phyloP scores from a whole-genome alignment of 2,113 vertebrate species.

The Accipiter cooperii region DNA sequence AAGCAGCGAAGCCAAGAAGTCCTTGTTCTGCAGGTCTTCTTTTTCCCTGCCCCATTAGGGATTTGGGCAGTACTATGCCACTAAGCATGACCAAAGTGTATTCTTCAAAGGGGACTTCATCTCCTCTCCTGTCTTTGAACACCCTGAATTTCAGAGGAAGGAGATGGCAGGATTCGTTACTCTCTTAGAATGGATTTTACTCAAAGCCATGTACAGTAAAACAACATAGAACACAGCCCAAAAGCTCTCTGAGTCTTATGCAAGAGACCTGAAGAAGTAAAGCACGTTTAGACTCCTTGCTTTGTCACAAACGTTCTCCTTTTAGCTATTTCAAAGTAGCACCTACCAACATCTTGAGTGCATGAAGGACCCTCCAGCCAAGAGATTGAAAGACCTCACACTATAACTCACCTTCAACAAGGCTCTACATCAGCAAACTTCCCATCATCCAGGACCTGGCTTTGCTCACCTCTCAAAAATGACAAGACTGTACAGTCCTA shows the following conservation, averaged over 20 bases:
- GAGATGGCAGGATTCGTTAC: neutral
- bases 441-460: no score
- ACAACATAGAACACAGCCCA: neutral
- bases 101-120: neutral
- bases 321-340: neutral
- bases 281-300: neutral
- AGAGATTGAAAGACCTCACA: neutral
- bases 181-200: neutral
- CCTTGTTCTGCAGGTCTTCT: neutral
- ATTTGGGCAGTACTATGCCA: neutral
- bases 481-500: neutral
- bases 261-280: neutral
- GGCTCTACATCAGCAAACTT: neutral
- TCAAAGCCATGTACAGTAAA: neutral
- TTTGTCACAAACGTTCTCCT: neutral
- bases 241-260: neutral
- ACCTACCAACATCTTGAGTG: neutral
- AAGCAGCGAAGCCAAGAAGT: neutral
- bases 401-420: neutral
- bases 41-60: neutral
- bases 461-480: neutral
- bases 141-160: neutral
- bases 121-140: neutral
- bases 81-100: neutral
- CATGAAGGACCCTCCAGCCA: neutral